These are phyloP conservation scores for Camelus bactrianus DNA, from an alignment of 2,113 vertebrate genomes.

Conservation along the genomic window DNA sequence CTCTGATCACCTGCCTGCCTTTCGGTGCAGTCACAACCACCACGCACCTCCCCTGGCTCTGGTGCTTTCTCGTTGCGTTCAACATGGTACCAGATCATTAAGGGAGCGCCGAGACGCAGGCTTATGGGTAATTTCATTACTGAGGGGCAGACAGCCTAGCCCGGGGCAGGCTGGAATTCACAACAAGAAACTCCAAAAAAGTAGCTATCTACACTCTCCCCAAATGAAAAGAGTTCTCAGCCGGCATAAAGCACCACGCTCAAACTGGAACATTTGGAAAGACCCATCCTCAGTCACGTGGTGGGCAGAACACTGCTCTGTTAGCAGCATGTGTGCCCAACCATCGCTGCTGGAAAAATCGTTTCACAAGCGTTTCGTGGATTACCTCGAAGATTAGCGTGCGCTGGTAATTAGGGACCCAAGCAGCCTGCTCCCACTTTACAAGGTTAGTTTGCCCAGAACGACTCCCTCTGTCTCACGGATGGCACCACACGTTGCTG, in stretches of 20 bases:
- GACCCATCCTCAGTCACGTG: not conserved
- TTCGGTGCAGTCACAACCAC: rapidly evolving
- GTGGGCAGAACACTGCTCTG: not conserved
- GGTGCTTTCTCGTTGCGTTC: not conserved
- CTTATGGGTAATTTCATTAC: not conserved
- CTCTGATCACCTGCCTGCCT: not conserved
- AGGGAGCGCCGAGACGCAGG: not conserved
- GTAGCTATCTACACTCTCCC: not conserved
- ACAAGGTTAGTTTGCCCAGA: not conserved
- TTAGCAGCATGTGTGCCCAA: rapidly evolving
- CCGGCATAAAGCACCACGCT: not conserved
- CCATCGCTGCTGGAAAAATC: rapidly evolving
- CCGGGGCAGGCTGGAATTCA: not conserved
- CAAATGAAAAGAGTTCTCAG: not conserved
- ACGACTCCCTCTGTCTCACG: not conserved
- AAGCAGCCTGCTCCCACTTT: not conserved
- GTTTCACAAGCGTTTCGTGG: too few species aligned
- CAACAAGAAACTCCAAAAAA: not conserved
- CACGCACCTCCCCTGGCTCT: not conserved
- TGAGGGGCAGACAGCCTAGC: not conserved
- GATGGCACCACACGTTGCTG: not conserved
- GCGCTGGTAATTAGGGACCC: not conserved
- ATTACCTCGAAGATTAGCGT: not conserved
- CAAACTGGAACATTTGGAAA: not conserved
- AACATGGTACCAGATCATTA: not conserved